phyloP scores from a whole-genome alignment of 2,888 invertebrate species.

The Zaprionus obscuricornis region DNA sequence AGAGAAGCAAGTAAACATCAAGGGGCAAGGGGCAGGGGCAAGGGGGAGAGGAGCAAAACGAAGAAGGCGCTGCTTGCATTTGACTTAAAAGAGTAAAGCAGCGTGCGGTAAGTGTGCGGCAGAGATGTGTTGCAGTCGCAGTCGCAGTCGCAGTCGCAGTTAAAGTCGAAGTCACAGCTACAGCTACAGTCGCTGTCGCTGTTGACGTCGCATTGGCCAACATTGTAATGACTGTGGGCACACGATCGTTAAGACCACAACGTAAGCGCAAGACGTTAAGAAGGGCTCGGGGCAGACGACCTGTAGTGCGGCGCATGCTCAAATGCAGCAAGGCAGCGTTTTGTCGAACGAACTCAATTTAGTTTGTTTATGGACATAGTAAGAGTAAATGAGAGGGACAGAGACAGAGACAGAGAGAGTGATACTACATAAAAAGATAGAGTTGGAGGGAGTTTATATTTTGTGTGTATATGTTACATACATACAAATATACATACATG shows the following conservation, averaged over 20 bases:
- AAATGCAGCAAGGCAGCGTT: slow-evolving; percentile 52
- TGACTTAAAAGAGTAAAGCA: slow-evolving; percentile 69
- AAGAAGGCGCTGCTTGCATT: slow-evolving; percentile 17
- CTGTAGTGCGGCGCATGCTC: slow-evolving; percentile 71
- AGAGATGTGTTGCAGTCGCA: too few species aligned
- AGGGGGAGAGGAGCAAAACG: not conserved
- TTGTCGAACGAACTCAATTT: slow-evolving; percentile 79
- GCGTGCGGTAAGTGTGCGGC: slow-evolving; percentile 77
- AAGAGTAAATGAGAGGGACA: slow-evolving; percentile 17
- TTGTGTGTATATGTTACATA: slow-evolving; percentile 23
- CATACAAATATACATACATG: too few species aligned
- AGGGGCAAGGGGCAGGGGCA: too few species aligned
- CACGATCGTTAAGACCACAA: slow-evolving; percentile 80
- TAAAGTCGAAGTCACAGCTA: not conserved
- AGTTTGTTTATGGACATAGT: slow-evolving; percentile 67
- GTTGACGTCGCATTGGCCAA: slow-evolving; percentile 76
- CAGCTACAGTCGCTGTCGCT: too few species aligned
- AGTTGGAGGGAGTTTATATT: too few species aligned
- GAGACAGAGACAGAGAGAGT: slow-evolving; percentile 3
- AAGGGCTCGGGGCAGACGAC: slow-evolving; percentile 43
- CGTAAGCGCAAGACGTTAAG: slow-evolving; percentile 42
- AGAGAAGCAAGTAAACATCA: too few species aligned
- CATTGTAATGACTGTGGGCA: slow-evolving; percentile 81
- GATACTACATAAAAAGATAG: too few species aligned
- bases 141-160: slow-evolving; percentile 22